Conservation (phyloP, 2,113 vertebrate species). For the Macaca mulatta region DNA sequence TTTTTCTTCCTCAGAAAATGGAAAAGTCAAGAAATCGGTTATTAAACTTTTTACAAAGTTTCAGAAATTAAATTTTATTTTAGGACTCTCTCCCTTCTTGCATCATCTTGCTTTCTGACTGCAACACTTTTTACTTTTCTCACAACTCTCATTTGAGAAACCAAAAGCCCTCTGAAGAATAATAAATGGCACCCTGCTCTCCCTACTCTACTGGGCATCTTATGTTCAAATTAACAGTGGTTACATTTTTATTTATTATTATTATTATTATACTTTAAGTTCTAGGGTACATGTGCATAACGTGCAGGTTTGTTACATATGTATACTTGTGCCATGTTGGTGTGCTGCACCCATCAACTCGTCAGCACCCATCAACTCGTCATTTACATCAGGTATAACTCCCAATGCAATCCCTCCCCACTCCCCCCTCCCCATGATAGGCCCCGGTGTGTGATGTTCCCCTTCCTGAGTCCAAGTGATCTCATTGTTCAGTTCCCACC, state of each 20-base stretch:
- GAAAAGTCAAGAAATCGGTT: neutral
- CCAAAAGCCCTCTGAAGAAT: neutral
- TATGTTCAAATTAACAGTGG: neutral
- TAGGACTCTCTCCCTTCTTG: neutral
- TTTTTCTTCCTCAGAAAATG: neutral
- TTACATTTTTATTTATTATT: neutral
- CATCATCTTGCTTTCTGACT: neutral
- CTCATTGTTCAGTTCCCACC: too few relatives aligned
- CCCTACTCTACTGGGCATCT: neutral
- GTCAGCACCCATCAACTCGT: too few relatives aligned
- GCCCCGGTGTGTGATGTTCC: too few relatives aligned
- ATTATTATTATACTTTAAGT: too few relatives aligned
- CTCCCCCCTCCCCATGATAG: fast-evolving
- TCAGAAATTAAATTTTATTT: neutral
- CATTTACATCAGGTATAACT: too few relatives aligned
- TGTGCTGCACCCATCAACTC: too few relatives aligned
- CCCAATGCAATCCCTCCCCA: too few relatives aligned
- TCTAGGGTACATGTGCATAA: too few relatives aligned
- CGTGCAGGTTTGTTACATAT: too few relatives aligned
- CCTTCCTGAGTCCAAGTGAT: too few relatives aligned
- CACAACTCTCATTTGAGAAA: neutral
- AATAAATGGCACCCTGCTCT: neutral
- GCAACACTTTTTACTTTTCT: neutral
- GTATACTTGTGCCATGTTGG: too few relatives aligned
- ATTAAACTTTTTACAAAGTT: neutral